phyloP scores from a whole-genome alignment of 2,113 vertebrate genomes.

The Ibidorhyncha struthersii region DNA sequence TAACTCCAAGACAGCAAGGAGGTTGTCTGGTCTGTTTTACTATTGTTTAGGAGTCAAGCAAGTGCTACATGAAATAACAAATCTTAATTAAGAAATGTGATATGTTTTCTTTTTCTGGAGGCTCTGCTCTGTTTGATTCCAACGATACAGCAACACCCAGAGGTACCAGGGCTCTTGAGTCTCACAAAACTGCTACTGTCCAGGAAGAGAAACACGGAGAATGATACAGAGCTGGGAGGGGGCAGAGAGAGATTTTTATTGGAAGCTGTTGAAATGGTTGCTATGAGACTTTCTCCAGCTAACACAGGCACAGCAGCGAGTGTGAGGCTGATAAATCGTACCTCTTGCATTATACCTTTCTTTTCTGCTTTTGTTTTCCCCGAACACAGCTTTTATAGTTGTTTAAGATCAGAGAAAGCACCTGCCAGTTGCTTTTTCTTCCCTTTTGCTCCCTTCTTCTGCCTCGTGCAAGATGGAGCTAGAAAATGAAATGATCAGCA shows the following conservation, averaged over 20 bases:
- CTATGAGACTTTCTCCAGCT: constrained; percentile 78
- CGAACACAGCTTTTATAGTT: constrained; percentile 61
- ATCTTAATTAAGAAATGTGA: neutral
- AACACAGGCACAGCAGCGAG: constrained; percentile 64
- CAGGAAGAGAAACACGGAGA: constrained; percentile 26
- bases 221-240: constrained; percentile 56
- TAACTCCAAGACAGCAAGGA: neutral
- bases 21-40: neutral
- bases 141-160: neutral
- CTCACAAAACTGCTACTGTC: constrained; percentile 26
- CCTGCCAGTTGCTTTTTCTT: constrained; percentile 56
- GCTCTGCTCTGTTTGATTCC: neutral
- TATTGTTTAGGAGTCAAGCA: neutral
- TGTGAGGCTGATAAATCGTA: constrained; percentile 59
- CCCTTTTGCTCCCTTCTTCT: neutral
- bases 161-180: neutral
- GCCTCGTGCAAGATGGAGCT: constrained; percentile 70
- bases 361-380: neutral
- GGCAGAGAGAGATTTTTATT: constrained; percentile 76
- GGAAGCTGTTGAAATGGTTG: constrained; percentile 80
- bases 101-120: neutral
- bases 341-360: constrained; percentile 56
- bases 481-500: constrained; percentile 64
- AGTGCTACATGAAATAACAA: neutral
- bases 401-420: constrained; percentile 63